phyloP scores from a whole-genome alignment of 2,888 invertebrate genomes.

The Drosophila tripunctata region DNA sequence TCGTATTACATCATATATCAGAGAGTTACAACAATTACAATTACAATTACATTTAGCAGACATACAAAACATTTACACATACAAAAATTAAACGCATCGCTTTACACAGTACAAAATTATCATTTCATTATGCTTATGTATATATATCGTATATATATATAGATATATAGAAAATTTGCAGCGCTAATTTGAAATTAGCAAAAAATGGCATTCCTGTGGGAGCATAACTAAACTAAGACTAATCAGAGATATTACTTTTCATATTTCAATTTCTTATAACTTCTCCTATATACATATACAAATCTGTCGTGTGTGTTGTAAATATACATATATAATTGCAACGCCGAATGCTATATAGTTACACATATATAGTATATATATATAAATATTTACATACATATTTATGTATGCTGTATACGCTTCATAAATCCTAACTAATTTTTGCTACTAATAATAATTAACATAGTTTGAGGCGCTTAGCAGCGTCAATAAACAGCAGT shows the following conservation, averaged over 20 bases:
- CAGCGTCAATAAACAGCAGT: constrained; percentile 70
- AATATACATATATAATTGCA: constrained; percentile 48
- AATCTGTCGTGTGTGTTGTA: constrained; percentile 34
- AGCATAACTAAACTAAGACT: constrained; percentile 64
- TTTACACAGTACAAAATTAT: constrained; percentile 66
- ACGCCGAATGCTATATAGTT: constrained; percentile 57
- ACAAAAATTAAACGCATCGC: constrained; percentile 52
- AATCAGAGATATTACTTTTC: constrained; percentile 32
- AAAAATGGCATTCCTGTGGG: constrained; percentile 62
- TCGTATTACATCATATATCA: constrained; percentile 37
- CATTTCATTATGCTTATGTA: constrained; percentile 19
- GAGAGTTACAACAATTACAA: constrained; percentile 55
- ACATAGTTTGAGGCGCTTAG: constrained; percentile 73
- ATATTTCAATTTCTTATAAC: neutral
- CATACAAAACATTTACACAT: constrained; percentile 57
- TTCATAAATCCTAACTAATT: constrained; percentile 71
- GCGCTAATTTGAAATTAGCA: constrained; percentile 74
- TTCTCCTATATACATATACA: constrained; percentile 49
- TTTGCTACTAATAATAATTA: constrained; percentile 76
- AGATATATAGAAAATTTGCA: constrained; percentile 63
- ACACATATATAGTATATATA: too few species aligned
- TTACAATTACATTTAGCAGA: constrained; percentile 45
- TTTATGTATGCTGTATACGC: constrained; percentile 40
- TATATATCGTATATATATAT: constrained; percentile 36
- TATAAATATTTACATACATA: constrained; percentile 44